Evolutionary conservation across 2,113 vertebrate genomes (phyloP).

Genomic region (Enhydra lutris): DNA sequence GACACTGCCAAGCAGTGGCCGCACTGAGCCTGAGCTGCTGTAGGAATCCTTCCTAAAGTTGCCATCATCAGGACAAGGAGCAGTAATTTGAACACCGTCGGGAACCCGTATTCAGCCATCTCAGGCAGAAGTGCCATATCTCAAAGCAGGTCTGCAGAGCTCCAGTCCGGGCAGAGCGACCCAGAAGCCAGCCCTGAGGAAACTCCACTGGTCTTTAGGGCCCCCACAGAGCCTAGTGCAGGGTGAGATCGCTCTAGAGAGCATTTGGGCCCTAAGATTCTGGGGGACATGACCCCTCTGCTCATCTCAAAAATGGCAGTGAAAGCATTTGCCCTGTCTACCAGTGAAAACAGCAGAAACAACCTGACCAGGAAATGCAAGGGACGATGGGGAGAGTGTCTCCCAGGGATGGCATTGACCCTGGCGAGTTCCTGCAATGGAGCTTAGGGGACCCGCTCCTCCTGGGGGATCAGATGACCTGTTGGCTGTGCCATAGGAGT

Average conservation of each 20-base stretch:
- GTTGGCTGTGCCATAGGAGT: background rate
- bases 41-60: background rate
- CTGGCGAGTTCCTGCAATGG: background rate
- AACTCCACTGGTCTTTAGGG: background rate
- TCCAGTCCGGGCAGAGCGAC: background rate
- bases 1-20: background rate
- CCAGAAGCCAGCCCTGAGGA: background rate
- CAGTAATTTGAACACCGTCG: background rate
- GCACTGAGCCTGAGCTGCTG: background rate
- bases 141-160: background rate
- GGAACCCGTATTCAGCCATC: background rate
- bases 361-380: too few relatives aligned
- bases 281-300: background rate
- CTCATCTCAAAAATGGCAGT: background rate
- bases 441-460: background rate
- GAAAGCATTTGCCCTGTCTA: background rate
- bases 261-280: background rate
- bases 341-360: background rate
- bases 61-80: background rate
- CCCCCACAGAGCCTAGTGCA: background rate
- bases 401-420: too few relatives aligned
- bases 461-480: background rate
- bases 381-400: too few relatives aligned
- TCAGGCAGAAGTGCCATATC: background rate
- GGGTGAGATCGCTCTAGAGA: background rate